A percentile compares a stretch with the other conserved stretches of the same genome.
Conservation (phyloP, 2,797 vertebrate genomes). For the Artibeus jamaicensis region DNA sequence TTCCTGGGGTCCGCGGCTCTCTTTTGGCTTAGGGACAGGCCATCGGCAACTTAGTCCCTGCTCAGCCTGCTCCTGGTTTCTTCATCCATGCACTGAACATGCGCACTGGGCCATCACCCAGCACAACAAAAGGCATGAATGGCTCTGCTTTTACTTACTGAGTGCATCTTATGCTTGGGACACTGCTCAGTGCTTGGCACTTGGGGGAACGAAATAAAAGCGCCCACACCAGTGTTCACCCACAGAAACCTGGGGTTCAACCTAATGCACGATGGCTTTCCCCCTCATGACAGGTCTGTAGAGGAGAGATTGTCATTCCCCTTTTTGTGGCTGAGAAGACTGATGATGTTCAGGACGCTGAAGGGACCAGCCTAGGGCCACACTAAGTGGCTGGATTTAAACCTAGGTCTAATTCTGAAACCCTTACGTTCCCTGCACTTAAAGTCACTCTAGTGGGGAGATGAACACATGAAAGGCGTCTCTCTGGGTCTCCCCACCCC, state of each 20-base stretch:
- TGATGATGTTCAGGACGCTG: neutral
- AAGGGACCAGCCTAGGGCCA: neutral
- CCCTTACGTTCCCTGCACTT: neutral
- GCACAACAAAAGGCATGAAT: neutral
- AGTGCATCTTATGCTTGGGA: neutral
- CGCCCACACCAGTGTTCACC: neutral
- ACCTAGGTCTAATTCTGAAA: neutral
- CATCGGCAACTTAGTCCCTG: neutral
- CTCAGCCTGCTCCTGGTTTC: neutral
- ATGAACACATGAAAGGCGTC: neutral
- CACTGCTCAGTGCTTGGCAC: rapidly evolving
- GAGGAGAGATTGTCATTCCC: neutral
- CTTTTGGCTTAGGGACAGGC: neutral
- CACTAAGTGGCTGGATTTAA: neutral
- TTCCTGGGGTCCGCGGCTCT: neutral
- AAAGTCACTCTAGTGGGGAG: neutral
- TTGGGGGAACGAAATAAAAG: neutral
- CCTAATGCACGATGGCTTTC: neutral
- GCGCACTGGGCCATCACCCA: no score
- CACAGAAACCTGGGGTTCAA: neutral
- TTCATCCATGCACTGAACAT: neutral
- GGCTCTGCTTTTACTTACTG: neutral
- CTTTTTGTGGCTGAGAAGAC: neutral
- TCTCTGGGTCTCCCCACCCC: neutral
- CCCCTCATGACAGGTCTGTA: neutral